Evolutionary conservation across 2,888 invertebrate genomes (phyloP), one percentile per base, ranked within the genome.

Genomic region (Pocota personata): DNA sequence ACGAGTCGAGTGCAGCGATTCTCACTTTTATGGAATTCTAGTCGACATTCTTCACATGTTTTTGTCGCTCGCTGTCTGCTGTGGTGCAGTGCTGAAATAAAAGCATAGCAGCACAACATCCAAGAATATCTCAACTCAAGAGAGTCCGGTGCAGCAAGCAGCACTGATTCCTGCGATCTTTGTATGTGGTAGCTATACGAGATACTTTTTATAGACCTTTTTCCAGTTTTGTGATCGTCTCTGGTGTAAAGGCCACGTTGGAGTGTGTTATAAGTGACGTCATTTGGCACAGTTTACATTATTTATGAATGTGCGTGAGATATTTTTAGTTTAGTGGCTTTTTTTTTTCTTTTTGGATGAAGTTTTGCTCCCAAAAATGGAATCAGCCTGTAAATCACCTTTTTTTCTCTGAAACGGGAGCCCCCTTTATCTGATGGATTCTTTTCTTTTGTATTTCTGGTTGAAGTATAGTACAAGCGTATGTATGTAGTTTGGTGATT

Each of bases 281-380:
- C 58, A 84, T 50, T 69, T 66, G 71, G 48, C 50, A 71, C 75
- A 76, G 80, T 69, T 80, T 69, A 46, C 55, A 64, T 52, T 69
- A 75, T 75, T 66, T 58, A 58, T 80, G 66, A 67, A 62, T 46
- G 75, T 60, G 67, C 52, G 21, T 62, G 40, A 21, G 66, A 48
- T 79, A 52, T 79, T 66, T 79, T 66, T 58, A 66, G 58, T 40
- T 55, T 40, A 19, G 55, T 69, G 19, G 16, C 10, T 66, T 16
- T 52, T 37, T 35, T 46, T 19, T 12, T 19, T 40, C 19, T 10
- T 16, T 66, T 43, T 27, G 12, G 2, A 14, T 14, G n/a, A 4
- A 14, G 19, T 16, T 52, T 67, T 52, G 10, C 24, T 35, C 21
- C 50, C 12, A 52, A 37, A 64, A 37, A 37, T 12, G 50, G 12